These are phyloP conservation scores for Gallinago stenura DNA, from an alignment of 2,797 vertebrate genomes.

Conservation along the genomic window DNA sequence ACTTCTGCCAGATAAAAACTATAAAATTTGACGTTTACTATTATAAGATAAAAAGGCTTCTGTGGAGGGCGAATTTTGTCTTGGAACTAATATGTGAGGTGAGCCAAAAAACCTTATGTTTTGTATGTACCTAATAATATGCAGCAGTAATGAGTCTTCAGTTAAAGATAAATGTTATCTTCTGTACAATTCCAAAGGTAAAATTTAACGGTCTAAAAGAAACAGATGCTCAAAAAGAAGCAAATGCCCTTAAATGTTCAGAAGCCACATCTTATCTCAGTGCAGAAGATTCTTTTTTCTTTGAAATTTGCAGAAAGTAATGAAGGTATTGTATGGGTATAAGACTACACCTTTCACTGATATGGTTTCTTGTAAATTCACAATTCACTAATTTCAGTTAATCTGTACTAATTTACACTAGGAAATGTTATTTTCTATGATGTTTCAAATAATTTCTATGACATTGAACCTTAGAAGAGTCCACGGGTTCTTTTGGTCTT, in stretches of 20 bases:
- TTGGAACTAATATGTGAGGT: background rate
- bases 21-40: conserved; percentile 3
- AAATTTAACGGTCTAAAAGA: background rate
- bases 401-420: background rate
- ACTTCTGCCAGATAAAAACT: background rate
- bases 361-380: background rate
- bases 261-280: background rate
- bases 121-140: background rate
- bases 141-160: background rate
- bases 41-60: background rate
- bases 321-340: background rate
- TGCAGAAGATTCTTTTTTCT: background rate
- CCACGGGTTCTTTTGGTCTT: background rate
- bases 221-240: background rate
- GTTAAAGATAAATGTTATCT: conserved; percentile 8
- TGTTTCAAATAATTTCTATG: background rate
- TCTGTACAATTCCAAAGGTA: background rate
- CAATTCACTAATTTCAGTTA: background rate
- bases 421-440: background rate
- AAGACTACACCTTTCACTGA: background rate
- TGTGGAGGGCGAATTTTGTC: background rate
- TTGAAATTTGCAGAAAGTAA: background rate
- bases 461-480: background rate
- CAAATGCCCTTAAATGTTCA: background rate
- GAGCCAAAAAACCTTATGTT: background rate